Percentiles rank a stretch among this genome's conserved stretches.
Evolutionary conservation across 2,888 invertebrate genomes (phyloP).

Genomic region (Encarsia formosa): DNA sequence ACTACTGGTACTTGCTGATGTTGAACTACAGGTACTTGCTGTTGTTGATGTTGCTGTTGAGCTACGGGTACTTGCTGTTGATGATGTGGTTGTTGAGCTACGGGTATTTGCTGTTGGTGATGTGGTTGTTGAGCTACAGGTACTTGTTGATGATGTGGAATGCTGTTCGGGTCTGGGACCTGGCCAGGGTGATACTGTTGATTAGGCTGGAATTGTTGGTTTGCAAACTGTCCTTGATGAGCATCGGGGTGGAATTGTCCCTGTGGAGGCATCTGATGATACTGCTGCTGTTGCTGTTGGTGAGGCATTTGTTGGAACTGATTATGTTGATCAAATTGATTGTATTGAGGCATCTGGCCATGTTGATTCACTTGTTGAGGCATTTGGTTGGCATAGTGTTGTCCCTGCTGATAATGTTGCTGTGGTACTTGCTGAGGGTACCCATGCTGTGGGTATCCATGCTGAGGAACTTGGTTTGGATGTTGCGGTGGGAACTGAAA

Average conservation of each 20-base stretch:
- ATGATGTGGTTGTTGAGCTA: slow-evolving; percentile 16
- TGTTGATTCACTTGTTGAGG: slow-evolving; percentile 29
- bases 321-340: slow-evolving; percentile 28
- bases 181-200: too few relatives aligned
- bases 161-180: too few relatives aligned
- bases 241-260: too few relatives aligned
- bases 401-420: slow-evolving; percentile 25
- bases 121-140: slow-evolving; percentile 8
- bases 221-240: too few relatives aligned
- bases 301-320: slow-evolving; percentile 31
- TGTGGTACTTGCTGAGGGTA: slow-evolving; percentile 29
- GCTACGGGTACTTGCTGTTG: slow-evolving; percentile 17
- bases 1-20: slow-evolving; percentile 30
- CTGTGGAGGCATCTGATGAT: slow-evolving; percentile 24
- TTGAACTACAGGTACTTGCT: slow-evolving; percentile 8
- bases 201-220: too few relatives aligned
- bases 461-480: slow-evolving; percentile 27
- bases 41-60: slow-evolving; percentile 20
- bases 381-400: slow-evolving; percentile 29
- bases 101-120: slow-evolving; percentile 24
- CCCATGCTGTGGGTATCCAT: slow-evolving; percentile 12
- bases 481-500: slow-evolving; percentile 37
- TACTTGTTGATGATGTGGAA: too few relatives aligned
- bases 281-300: slow-evolving; percentile 13
- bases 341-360: slow-evolving; percentile 9